Base-by-base conservation (phyloP, 2,113 vertebrate genomes). In the Riparia riparia region DNA sequence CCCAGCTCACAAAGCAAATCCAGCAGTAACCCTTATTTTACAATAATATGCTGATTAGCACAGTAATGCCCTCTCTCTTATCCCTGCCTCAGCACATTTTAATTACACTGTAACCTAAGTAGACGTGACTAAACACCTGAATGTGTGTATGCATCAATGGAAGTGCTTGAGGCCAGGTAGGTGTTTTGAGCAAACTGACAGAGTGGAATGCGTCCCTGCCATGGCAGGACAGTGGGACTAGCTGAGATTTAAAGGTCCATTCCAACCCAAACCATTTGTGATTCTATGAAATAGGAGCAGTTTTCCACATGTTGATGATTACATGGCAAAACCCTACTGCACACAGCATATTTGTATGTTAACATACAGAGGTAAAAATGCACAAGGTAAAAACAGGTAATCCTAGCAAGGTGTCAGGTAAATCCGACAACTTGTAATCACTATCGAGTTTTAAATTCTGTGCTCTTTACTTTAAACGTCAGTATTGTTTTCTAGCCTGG, bases 141-240 rank as follows among this genome's bases (percentile, higher is more conserved):
- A 60, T 5, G 41, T 16, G 16, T 22, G 7, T 26, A 26, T 13
- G 18, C 7, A 47, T 9, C 45, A 19, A 0, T 41, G 21, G n/a
- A n/a, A 73, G 41, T 6, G 14, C 20, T 72, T 26, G 57, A 50
- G 29, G 53, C 10, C 77, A 81, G 29, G 34, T 1, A 47, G 25
- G 29, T 20, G 17, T 29, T 90, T 19, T 32, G 26, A 65, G 24
- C 11, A 60, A 34, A 21, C 9, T 20, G 22, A 14, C 47, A 22
- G 0, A 51, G 19, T 17, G 15, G 5, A 81, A 76, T 22, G 26
- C 12, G 17, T 14, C 44, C 64, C 37, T 54, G 34, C 15, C 18
- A 16, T 7, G 7, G 53, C 37, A 69, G 37, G 7, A 42, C 4
- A 3, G 2, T 12, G 72, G 25, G 41, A 54, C 14, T 42, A 61